Evolutionary conservation across 1,140 invertebrate genomes (phyloP).

Genomic region (Zophobas morio): DNA sequence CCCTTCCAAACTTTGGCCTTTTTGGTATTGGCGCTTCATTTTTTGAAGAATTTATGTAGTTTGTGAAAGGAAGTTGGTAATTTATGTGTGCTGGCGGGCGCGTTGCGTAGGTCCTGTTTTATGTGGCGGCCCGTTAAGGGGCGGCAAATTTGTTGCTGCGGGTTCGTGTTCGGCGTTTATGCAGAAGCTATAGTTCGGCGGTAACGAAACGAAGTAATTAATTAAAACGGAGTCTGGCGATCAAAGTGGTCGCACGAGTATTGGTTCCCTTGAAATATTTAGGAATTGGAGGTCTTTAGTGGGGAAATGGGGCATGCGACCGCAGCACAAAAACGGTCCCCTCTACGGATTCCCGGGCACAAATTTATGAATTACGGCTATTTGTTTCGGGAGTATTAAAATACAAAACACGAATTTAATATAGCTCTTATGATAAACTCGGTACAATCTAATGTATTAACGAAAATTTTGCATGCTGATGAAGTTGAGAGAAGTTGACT

Average conservation of each 20-base stretch:
- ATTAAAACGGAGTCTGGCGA: slow-evolving; percentile 32
- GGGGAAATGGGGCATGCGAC: neutral
- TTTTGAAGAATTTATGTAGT: slow-evolving; percentile 1
- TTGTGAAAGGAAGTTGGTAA: slow-evolving; percentile 19
- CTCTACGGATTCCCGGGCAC: neutral
- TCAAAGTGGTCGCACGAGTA: slow-evolving; percentile 15
- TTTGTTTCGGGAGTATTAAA: slow-evolving; percentile 36
- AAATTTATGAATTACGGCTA: slow-evolving; percentile 36
- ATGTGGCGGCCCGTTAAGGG: slow-evolving; percentile 8
- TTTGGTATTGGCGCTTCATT: neutral
- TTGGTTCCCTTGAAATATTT: slow-evolving; percentile 18
- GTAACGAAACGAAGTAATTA: slow-evolving; percentile 39
- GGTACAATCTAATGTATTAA: slow-evolving; percentile 40
- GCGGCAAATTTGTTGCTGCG: slow-evolving; percentile 28
- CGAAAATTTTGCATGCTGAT: slow-evolving; percentile 40
- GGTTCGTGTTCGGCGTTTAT: slow-evolving; percentile 32
- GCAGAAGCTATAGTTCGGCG: slow-evolving; percentile 24
- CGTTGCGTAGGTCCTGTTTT: slow-evolving; percentile 8
- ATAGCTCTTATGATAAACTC: slow-evolving; percentile 33
- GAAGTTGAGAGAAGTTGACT: slow-evolving; percentile 40
- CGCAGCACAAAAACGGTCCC: slow-evolving; percentile 2
- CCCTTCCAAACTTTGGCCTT: too few relatives aligned
- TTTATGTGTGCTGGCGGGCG: neutral
- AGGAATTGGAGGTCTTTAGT: neutral
- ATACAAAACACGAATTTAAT: slow-evolving; percentile 42